phyloP scores from a whole-genome alignment of 2,888 invertebrate genomes.

The Trachelus tabidus region DNA sequence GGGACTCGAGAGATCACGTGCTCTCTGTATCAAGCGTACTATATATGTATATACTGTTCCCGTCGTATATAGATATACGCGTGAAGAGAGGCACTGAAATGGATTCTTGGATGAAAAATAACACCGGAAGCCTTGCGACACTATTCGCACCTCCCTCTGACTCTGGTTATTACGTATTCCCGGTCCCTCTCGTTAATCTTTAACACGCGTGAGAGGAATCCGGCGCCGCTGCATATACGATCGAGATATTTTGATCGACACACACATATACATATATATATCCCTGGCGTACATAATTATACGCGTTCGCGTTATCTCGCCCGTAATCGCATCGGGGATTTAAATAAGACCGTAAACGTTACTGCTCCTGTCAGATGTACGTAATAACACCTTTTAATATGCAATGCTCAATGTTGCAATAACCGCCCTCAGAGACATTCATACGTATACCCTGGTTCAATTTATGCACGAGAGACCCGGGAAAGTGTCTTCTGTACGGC shows the following conservation, averaged over 20 bases:
- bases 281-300: neutral
- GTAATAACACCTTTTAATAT: conserved; percentile 57
- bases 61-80: neutral
- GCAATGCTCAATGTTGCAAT: conserved; percentile 33
- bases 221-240: neutral
- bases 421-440: conserved; percentile 10
- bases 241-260: conserved; percentile 6
- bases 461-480: neutral
- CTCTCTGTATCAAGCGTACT: conserved; percentile 17
- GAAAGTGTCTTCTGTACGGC: neutral
- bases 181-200: neutral
- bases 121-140: neutral
- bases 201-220: neutral
- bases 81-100: neutral
- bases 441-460: neutral
- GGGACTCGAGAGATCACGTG: conserved; percentile 7
- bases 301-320: conserved; percentile 22
- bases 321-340: conserved; percentile 27
- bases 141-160: neutral
- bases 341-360: conserved; percentile 1
- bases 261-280: neutral
- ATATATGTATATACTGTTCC: neutral
- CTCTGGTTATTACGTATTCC: neutral
- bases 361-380: conserved; percentile 37
- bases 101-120: neutral